Conservation (phyloP, 2,888 invertebrate genomes). For the Aleiodes alternator region DNA sequence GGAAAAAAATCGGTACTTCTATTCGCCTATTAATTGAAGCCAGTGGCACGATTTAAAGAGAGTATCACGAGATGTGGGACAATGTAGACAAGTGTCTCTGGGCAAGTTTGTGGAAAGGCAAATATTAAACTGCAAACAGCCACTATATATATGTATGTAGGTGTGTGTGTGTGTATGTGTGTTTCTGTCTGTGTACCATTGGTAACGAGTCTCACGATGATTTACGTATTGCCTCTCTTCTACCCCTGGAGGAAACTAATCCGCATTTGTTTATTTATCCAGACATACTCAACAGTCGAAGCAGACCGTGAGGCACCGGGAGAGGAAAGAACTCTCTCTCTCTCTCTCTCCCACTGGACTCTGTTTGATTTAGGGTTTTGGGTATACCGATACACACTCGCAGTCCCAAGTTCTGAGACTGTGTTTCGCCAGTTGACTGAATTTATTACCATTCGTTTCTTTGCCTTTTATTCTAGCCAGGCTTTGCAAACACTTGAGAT, state of each 20-base stretch:
- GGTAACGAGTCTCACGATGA: constrained; percentile 72
- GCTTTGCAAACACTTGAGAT: neutral
- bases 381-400: constrained; percentile 70
- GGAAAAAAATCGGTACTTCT: neutral
- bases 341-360: neutral
- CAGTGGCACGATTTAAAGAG: constrained; percentile 24
- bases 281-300: constrained; percentile 57
- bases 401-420: constrained; percentile 51
- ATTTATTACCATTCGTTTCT: constrained; percentile 65
- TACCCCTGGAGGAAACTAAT: constrained; percentile 68
- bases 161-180: constrained; percentile 21
- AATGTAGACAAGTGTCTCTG: constrained; percentile 14
- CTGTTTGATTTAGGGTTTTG: constrained; percentile 70
- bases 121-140: constrained; percentile 42
- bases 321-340: constrained; percentile 28
- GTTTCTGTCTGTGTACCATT: constrained; percentile 38
- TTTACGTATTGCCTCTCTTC: constrained; percentile 64
- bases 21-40: neutral
- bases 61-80: constrained; percentile 30
- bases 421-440: constrained; percentile 63
- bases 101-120: constrained; percentile 27
- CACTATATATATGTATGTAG: constrained; percentile 1
- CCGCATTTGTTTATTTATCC: constrained; percentile 74
- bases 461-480: constrained; percentile 9
- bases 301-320: constrained; percentile 58